Conservation (phyloP, 2,888 invertebrate genomes). For the Cosmia trapezina region DNA sequence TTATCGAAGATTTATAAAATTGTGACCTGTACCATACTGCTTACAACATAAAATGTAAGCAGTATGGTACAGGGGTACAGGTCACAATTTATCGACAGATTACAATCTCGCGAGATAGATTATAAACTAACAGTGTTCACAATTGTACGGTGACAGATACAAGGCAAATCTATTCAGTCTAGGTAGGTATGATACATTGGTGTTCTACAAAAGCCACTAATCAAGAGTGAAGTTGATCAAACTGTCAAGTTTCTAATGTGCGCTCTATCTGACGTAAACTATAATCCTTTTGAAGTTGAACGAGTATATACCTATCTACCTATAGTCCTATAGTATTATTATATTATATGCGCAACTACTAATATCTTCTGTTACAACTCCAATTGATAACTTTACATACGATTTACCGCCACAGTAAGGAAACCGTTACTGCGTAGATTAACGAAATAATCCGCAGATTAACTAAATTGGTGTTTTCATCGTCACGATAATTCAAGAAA, state of each 20-base stretch:
- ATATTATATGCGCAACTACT: neutral
- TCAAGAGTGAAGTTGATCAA: conserved; percentile 28
- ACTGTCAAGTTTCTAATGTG: conserved; percentile 2
- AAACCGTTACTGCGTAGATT: conserved; percentile 19
- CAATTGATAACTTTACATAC: conserved; percentile 37
- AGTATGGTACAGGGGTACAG: no score
- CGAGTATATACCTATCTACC: neutral
- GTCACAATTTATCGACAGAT: no score
- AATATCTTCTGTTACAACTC: conserved; percentile 29
- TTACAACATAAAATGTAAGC: no score
- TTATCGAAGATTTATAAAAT: no score
- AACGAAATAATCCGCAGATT: conserved; percentile 26
- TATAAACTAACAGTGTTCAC: no score
- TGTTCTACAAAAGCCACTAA: conserved; percentile 18
- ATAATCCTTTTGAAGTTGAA: conserved; percentile 17
- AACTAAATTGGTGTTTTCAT: conserved; percentile 29
- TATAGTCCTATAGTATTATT: no score
- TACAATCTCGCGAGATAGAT: no score
- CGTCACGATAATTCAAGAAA: conserved; percentile 1
- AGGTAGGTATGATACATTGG: neutral
- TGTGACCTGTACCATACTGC: no score
- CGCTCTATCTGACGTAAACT: neutral
- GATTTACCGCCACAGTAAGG: neutral
- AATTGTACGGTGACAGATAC: neutral
- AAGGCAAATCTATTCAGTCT: neutral